phyloP scores from a whole-genome alignment of 2,888 invertebrate species.

The Ypsolopha sequella region DNA sequence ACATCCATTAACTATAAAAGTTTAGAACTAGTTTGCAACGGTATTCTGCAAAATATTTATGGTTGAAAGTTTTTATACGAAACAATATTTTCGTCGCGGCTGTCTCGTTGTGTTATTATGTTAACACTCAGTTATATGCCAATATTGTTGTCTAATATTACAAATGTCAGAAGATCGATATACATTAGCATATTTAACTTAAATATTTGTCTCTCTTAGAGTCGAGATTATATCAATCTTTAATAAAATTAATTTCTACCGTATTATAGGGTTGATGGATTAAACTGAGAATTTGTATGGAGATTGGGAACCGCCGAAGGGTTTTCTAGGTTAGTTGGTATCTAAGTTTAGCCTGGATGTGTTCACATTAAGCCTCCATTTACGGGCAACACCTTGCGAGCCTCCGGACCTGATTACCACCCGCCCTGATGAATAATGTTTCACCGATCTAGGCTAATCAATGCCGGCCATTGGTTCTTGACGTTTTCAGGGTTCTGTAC shows the following conservation, averaged over 20 bases:
- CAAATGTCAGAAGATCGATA: constrained; percentile 1
- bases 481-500: no score
- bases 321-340: constrained; percentile 45
- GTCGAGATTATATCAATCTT: constrained; percentile 1
- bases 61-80: not conserved
- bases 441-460: constrained; percentile 46
- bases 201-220: no score
- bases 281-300: not conserved
- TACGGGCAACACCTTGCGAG: constrained; percentile 27
- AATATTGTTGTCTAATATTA: constrained; percentile 1
- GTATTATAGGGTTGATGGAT: constrained; percentile 4
- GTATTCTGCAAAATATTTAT: not conserved
- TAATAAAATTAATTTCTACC: not conserved
- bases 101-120: not conserved
- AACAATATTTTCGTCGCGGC: not conserved
- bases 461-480: constrained; percentile 27
- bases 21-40: constrained; percentile 1
- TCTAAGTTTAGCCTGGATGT: constrained; percentile 17
- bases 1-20: constrained; percentile 1
- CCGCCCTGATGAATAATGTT: constrained; percentile 52
- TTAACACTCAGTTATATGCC: not conserved
- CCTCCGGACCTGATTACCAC: constrained; percentile 42
- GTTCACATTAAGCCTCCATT: constrained; percentile 31
- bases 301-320: constrained; percentile 21
- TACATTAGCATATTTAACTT: not conserved